These are phyloP conservation scores for Eulemur macaco DNA, from an alignment of 2,113 vertebrate genomes.

Conservation along the genomic window DNA sequence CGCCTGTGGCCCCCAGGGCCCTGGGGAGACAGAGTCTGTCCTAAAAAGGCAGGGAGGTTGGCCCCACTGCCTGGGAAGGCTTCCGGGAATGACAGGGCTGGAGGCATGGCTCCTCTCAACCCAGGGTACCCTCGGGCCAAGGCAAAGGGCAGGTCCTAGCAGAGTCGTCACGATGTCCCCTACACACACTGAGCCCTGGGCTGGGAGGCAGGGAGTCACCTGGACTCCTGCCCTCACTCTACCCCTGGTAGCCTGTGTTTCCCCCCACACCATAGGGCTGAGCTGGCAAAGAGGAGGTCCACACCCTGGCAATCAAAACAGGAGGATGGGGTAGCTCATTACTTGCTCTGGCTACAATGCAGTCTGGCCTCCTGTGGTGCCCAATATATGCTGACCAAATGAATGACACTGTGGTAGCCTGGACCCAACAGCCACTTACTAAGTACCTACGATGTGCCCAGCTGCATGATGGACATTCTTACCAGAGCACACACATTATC, in stretches of 20 bases:
- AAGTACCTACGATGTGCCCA: not conserved
- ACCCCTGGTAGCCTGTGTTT: not conserved
- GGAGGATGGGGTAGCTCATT: not conserved
- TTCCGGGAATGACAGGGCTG: conserved; percentile 17
- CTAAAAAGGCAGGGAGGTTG: conserved; percentile 66
- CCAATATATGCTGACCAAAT: accelerated
- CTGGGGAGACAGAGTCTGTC: conserved; percentile 33
- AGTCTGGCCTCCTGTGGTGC: too few relatives aligned
- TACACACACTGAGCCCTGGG: not conserved
- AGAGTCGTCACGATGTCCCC: not conserved
- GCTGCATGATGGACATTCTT: not conserved
- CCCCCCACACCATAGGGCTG: not conserved
- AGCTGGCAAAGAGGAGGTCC: not conserved
- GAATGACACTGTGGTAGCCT: not conserved
- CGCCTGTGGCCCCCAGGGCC: not conserved
- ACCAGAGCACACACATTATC: not conserved
- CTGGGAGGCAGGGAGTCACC: not conserved
- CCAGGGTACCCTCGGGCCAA: not conserved
- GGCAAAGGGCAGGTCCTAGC: not conserved
- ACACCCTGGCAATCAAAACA: not conserved
- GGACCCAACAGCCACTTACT: not conserved
- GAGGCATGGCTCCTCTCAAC: not conserved
- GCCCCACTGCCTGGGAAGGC: conserved; percentile 23
- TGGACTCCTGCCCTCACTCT: not conserved
- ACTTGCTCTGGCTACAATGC: accelerated